Evolutionary conservation across 2,888 invertebrate genomes (phyloP).

Genomic region (Apotomis turbidana): DNA sequence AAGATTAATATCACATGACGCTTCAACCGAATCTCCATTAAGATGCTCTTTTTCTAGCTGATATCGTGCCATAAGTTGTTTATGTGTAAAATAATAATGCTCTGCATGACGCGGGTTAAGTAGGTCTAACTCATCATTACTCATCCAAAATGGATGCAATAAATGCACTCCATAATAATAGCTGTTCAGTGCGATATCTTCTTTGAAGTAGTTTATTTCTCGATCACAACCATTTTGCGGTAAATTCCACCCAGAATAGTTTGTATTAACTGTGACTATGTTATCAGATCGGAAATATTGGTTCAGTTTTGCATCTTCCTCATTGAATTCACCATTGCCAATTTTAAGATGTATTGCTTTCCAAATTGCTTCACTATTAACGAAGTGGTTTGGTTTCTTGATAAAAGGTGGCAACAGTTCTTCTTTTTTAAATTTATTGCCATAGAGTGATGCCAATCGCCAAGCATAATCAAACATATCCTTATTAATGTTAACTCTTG

Average conservation of each 20-base stretch:
- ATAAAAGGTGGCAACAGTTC: constrained; percentile 74
- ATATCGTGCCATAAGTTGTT: constrained; percentile 69
- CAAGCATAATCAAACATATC: constrained; percentile 78
- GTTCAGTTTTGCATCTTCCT: constrained; percentile 55
- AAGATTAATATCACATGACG: constrained; percentile 44
- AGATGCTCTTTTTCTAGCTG: constrained; percentile 67
- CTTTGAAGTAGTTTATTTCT: constrained; percentile 85
- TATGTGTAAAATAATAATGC: constrained; percentile 69
- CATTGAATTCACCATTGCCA: constrained; percentile 52
- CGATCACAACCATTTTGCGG: constrained; percentile 74
- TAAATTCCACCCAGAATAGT: constrained; percentile 81
- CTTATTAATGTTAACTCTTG: constrained; percentile 71
- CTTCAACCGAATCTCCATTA: constrained; percentile 44
- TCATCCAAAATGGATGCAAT: constrained; percentile 85
- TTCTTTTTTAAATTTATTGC: constrained; percentile 53
- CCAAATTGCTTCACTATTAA: constrained; percentile 68
- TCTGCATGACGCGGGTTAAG: constrained; percentile 68
- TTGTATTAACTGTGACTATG: constrained; percentile 63
- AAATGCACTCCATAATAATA: constrained; percentile 84
- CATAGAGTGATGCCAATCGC: constrained; percentile 71
- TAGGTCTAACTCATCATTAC: constrained; percentile 70
- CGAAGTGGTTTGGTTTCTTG: constrained; percentile 71
- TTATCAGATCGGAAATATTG: constrained; percentile 57
- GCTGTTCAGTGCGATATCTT: constrained; percentile 85
- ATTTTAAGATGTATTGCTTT: constrained; percentile 67